Percentiles rank a stretch among this genome's conserved stretches.
Conservation (phyloP, 2,888 invertebrate genomes). For the Uropetala carovei region DNA sequence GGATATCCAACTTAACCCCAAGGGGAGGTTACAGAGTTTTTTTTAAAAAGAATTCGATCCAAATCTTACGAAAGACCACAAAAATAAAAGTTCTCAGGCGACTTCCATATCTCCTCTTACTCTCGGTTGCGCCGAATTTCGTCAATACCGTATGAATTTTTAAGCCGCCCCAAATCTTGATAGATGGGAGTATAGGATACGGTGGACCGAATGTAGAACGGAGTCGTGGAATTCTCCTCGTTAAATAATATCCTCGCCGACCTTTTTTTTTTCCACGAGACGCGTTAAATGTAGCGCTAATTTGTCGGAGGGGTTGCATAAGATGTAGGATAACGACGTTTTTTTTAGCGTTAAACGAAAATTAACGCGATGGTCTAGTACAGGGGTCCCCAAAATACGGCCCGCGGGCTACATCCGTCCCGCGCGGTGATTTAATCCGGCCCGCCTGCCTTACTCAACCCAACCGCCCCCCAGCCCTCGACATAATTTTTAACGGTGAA, state of each 20-base stretch:
- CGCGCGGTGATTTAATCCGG: too few species aligned
- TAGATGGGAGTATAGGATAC: background rate
- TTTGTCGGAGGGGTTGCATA: background rate
- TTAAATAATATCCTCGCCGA: background rate
- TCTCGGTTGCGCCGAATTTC: background rate
- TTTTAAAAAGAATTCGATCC: background rate
- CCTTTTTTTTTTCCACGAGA: background rate
- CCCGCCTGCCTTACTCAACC: too few species aligned
- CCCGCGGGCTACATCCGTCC: too few species aligned
- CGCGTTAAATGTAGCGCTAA: background rate
- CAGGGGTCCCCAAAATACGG: too few species aligned
- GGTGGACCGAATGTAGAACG: background rate
- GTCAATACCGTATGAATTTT: background rate
- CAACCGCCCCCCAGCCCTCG: too few species aligned
- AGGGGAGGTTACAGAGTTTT: background rate
- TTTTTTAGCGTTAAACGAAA: background rate
- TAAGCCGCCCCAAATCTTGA: background rate
- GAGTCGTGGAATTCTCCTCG: background rate
- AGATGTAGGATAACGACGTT: background rate
- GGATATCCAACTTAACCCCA: too few species aligned
- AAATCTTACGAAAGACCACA: background rate
- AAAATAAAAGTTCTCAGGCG: background rate
- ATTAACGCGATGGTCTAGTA: background rate
- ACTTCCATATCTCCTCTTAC: background rate
- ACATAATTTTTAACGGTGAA: too few species aligned